Base-by-base conservation (phyloP, 2,113 vertebrate genomes). In the Stercorarius parasiticus region DNA sequence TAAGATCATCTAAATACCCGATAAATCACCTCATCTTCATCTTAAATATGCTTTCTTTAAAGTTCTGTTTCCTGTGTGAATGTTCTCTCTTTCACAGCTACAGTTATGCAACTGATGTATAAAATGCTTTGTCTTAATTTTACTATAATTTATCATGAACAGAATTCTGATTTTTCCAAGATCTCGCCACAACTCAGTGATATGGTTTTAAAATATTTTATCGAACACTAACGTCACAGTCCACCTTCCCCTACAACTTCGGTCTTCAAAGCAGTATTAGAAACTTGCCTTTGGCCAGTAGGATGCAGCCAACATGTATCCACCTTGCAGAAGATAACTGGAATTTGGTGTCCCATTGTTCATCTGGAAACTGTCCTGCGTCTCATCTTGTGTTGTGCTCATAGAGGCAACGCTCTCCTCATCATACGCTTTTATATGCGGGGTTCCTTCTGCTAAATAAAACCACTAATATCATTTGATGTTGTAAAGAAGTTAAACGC, bases 231-330 rank as follows among this genome's bases (percentile, higher is more conserved):
- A 64, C 13, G 4, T 40, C 67, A 62, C 16, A 69, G 40, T 8
- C 34, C 58, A 88, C 26, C 19, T 59, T 76, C 11, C 11, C 20
- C 52, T 52, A 47, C 7, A 65, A 23, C 13, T 69, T 1, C 22
- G 12, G 4, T 43, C 86, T 91, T 86, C 66, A 13, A 83, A 62
- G 34, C 2, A 69, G 23, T 22, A 84, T 11, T 55, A 61, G 10
- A 64, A 73, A 89, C 96, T 98, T 98, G 99, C 99, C 99, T 99
- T 99, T 84, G 99, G 99, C 99, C 99, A 99, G 82, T 99, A 99
- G 38, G 99, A 99, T 52, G 99, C 99, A 95, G 99, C 99, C 72
- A 99, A 96, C 98, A 99, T 99, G 96, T 99, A 99, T 62, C 99
- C 99, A 91, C 99, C 99, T 95, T 99, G 99, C 29, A 99, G 98